Evolutionary conservation across 1,140 invertebrate genomes (phyloP).

Genomic region (Leptinotarsa texana): DNA sequence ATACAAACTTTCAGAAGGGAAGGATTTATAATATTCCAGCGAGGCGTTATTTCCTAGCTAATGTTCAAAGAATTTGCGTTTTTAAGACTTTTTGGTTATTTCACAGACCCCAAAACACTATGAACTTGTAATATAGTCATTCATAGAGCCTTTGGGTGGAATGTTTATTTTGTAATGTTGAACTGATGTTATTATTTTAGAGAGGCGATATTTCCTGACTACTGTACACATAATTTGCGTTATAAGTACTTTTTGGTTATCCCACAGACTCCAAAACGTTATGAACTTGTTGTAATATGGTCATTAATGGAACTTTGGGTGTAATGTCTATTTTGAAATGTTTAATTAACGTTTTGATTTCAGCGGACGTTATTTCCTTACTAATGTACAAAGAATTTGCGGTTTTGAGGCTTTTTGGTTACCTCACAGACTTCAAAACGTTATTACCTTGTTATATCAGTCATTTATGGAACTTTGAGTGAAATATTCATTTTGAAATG

Average conservation of each 20-base stretch:
- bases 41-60: conserved; percentile 9
- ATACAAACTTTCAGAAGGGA: conserved; percentile 28
- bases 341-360: too few species aligned
- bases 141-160: too few species aligned
- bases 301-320: too few species aligned
- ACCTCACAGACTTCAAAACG: not conserved
- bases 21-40: conserved; percentile 15
- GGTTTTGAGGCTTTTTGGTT: conserved; percentile 4
- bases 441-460: too few species aligned
- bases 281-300: too few species aligned
- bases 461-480: too few species aligned
- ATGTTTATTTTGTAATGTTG: too few species aligned
- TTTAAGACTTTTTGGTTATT: conserved; percentile 5
- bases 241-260: not conserved
- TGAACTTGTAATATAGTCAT: too few species aligned
- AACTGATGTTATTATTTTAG: not conserved
- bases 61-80: conserved; percentile 1
- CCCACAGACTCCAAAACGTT: not conserved
- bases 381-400: not conserved
- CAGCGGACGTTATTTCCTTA: not conserved
- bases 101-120: not conserved
- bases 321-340: too few species aligned
- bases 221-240: not conserved
- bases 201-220: not conserved
- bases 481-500: too few species aligned